Conservation (phyloP, 2,797 vertebrate genomes). For the Knipowitschia caucasica region DNA sequence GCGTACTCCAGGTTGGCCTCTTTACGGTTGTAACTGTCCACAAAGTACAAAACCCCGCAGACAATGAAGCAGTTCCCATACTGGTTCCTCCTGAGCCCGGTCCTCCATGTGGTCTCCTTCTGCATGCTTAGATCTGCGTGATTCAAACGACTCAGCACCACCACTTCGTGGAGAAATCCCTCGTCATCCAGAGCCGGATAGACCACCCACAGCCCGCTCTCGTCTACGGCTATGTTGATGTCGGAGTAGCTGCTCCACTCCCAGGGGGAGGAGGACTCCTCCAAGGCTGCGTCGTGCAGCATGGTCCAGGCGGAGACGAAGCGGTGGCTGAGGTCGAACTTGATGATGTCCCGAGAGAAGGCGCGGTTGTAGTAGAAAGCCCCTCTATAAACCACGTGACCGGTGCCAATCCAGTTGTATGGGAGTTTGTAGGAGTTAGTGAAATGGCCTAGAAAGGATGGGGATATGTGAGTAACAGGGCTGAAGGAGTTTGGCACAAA, state of each 20-base stretch:
- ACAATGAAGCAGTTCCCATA: constrained; percentile 96
- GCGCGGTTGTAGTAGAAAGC: constrained; percentile 97
- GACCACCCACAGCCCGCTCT: constrained; percentile 94
- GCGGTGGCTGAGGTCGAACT: constrained; percentile 87
- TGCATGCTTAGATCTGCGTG: constrained; percentile 87
- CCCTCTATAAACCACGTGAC: constrained; percentile 89
- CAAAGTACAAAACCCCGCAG: constrained; percentile 92
- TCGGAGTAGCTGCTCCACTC: constrained; percentile 88
- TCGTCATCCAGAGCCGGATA: constrained; percentile 92
- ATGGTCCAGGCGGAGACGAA: constrained; percentile 91
- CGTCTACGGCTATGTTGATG: constrained; percentile 90
- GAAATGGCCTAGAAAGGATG: constrained; percentile 79
- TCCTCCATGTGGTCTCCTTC: constrained; percentile 94
- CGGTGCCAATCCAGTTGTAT: constrained; percentile 95
- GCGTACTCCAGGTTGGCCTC: constrained; percentile 93
- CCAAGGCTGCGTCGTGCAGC: constrained; percentile 87
- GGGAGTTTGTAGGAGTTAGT: constrained; percentile 97
- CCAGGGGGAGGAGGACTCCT: constrained; percentile 86
- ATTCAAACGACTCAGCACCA: constrained; percentile 89
- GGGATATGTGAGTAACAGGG: background rate
- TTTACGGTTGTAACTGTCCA: constrained; percentile 87
- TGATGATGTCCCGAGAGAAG: constrained; percentile 97
- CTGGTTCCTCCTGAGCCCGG: constrained; percentile 85
- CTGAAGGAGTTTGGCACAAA: too few relatives aligned
- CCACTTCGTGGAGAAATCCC: constrained; percentile 89